Conservation (phyloP, 2,888 invertebrate species). For the Chloroclysta siterata region DNA sequence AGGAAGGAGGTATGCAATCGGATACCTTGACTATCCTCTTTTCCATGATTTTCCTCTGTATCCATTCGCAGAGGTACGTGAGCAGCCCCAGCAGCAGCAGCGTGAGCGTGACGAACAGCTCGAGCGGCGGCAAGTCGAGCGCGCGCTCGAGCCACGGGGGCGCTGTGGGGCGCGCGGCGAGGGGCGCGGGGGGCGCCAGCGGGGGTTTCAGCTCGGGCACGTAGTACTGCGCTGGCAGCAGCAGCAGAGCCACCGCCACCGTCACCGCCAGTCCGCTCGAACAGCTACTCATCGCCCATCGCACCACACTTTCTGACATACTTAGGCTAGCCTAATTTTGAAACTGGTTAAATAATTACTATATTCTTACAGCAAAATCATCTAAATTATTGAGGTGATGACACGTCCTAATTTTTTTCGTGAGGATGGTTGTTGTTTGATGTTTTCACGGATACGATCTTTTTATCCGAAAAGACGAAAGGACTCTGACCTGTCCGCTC, state of each 20-base stretch:
- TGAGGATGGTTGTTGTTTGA: background rate
- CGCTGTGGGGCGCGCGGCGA: conserved; percentile 21
- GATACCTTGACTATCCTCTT: conserved; percentile 68
- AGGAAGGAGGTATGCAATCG: background rate
- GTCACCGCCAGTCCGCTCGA: conserved; percentile 62
- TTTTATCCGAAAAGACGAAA: too few species aligned
- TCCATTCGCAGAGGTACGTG: conserved; percentile 68
- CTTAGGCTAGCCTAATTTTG: conserved; percentile 16
- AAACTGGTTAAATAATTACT: conserved; percentile 9
- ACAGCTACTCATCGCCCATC: conserved; percentile 66
- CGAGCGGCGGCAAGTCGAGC: conserved; percentile 55
- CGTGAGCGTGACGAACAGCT: conserved; percentile 57
- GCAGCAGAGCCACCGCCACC: conserved; percentile 60
- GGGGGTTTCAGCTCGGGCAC: conserved; percentile 58
- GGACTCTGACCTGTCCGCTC: too few species aligned
- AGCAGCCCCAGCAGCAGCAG: conserved; percentile 56
- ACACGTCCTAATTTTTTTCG: conserved; percentile 44
- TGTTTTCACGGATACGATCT: background rate
- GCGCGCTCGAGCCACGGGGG: conserved; percentile 27
- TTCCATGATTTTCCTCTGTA: conserved; percentile 73
- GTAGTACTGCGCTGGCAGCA: conserved; percentile 68
- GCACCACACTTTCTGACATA: conserved; percentile 35
- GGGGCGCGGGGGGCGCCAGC: conserved; percentile 40
- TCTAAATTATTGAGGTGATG: conserved; percentile 30
- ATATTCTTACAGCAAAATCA: conserved; percentile 25